Evolutionary conservation across 2,888 invertebrate genomes (phyloP).

Genomic region (Cremastinae sp.): DNA sequence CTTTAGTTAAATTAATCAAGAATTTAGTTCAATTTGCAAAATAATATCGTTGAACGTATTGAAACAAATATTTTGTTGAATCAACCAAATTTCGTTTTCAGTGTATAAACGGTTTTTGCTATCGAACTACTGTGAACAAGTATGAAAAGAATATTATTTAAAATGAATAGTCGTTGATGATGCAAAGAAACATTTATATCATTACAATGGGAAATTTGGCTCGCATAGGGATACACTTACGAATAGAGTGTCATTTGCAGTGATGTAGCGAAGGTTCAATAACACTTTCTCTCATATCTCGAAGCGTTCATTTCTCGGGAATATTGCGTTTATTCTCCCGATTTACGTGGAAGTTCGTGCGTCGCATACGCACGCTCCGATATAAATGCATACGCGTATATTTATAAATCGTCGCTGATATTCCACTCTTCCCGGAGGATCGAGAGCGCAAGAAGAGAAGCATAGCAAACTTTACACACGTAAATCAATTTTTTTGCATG

Average conservation of each 20-base stretch:
- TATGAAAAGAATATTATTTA: too few relatives aligned
- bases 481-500: slow-evolving; percentile 31
- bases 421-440: neutral
- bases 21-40: too few relatives aligned
- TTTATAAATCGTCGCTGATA: neutral
- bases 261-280: slow-evolving; percentile 32
- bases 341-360: slow-evolving; percentile 53
- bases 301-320: neutral
- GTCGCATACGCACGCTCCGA: slow-evolving; percentile 40
- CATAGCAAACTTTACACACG: slow-evolving; percentile 17
- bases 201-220: slow-evolving; percentile 48
- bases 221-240: slow-evolving; percentile 27
- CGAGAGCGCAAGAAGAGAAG: neutral
- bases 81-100: too few relatives aligned
- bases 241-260: slow-evolving; percentile 24
- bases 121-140: too few relatives aligned
- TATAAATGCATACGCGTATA: slow-evolving; percentile 38
- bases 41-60: too few relatives aligned
- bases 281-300: slow-evolving; percentile 34
- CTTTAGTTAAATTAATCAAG: too few relatives aligned
- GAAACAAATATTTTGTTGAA: too few relatives aligned
- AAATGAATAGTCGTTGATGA: too few relatives aligned
- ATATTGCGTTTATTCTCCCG: slow-evolving; percentile 54
- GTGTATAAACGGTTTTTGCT: too few relatives aligned
- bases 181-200: slow-evolving; percentile 18